Base-by-base conservation (phyloP, 2,797 vertebrate genomes). In the Sebastes taczanowskii region DNA sequence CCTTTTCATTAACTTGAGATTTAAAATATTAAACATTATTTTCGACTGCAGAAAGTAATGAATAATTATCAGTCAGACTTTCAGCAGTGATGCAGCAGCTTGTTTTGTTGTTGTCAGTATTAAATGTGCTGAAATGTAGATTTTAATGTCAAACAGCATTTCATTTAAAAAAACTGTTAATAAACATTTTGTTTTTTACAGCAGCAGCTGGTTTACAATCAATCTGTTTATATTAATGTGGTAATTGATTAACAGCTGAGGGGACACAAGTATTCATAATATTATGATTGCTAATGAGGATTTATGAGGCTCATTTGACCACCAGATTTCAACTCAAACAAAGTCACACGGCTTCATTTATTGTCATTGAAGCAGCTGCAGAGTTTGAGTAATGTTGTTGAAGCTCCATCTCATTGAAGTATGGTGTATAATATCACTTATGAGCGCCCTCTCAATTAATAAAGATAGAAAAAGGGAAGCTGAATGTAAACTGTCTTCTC, bases 271-370 rank as follows among this genome's bases (percentile, higher is more conserved):
- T 1, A 42, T 42, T 67, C n/a, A 69, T 59, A 65, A 25, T 71
- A 38, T 8, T 23, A 52, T 68, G 42, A 59, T 53, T 23, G 61
- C 25, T 81, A 58, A 81, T 77, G 22, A 77, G 46, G 59, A 53
- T 78, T 64, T 14, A 73, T 65, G 20, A 67, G 6, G 35, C 63
- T 64, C 13, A 70, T 49, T 81, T 71, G 29, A 69, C 77, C 10
- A 27, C 58, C 35, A 61, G 4, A 68, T 80, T 73, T 66, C 23
- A 59, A 20, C 27, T 60, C 8, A 6, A 1, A 60, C 4, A 73
- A 69, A 78, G 35, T 64, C 49, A 16, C 20, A 38, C 18, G 4
- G 18, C 11, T 70, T 7, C 46, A 58, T 63, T 70, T 69, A 8
- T 32, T 59, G 22, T 52, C 42, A 71, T 11, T 67, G 38, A 29